phyloP scores from a whole-genome alignment of 2,888 invertebrate genomes.

The Drosophila setosimentum region DNA sequence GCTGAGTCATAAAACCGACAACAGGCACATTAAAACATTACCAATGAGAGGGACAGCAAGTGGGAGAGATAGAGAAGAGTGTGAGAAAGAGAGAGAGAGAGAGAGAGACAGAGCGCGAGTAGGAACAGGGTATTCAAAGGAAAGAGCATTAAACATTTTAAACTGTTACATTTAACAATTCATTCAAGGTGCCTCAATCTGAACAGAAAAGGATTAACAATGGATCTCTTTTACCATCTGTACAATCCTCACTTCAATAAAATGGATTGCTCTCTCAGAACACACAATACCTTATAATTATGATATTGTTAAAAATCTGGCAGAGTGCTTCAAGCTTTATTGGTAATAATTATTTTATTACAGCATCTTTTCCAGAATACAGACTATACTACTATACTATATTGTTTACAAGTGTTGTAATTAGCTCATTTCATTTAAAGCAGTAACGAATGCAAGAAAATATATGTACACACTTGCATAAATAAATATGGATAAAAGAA shows the following conservation, averaged over 20 bases:
- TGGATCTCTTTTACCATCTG: constrained; percentile 24
- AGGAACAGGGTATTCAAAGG: constrained; percentile 19
- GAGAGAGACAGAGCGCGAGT: not conserved
- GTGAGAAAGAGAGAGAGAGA: not conserved
- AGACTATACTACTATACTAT: not conserved
- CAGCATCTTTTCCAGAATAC: constrained; percentile 18
- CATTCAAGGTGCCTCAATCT: constrained; percentile 10
- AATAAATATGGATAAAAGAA: not conserved
- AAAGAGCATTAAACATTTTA: constrained; percentile 43
- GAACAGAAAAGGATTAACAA: constrained; percentile 24
- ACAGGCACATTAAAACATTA: constrained; percentile 67
- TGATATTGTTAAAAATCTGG: constrained; percentile 16
- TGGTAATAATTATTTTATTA: constrained; percentile 34
- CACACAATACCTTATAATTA: constrained; percentile 4
- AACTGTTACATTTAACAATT: constrained; percentile 50
- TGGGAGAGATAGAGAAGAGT: not conserved
- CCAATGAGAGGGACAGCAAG: constrained; percentile 32
- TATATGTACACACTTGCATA: not conserved
- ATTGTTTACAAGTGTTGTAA: not conserved
- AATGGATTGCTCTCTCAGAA: constrained; percentile 13
- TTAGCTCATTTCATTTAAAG: not conserved
- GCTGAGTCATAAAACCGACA: constrained; percentile 76
- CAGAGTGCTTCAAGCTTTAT: constrained; percentile 18
- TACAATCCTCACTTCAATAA: constrained; percentile 6
- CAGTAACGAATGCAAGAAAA: not conserved